phyloP scores from a whole-genome alignment of 2,797 vertebrate species.

The Danio kyathit region DNA sequence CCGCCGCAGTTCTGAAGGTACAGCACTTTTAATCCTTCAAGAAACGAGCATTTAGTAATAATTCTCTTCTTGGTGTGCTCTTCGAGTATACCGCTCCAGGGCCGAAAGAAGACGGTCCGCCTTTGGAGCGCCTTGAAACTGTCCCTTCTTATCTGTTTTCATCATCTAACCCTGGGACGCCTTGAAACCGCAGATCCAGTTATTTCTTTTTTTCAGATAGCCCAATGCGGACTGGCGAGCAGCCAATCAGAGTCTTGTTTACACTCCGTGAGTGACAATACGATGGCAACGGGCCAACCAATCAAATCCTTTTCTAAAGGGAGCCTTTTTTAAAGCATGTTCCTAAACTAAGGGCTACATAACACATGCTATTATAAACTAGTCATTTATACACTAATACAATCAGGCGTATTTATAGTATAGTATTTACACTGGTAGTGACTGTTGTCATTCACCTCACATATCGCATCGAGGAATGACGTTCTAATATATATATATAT shows the following conservation, averaged over 20 bases:
- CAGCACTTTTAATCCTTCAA: background rate
- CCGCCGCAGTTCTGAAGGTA: background rate
- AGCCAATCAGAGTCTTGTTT: slow-evolving; percentile 98
- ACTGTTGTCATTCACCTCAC: background rate
- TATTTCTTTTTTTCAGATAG: slow-evolving; percentile 94
- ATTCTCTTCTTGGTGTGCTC: slow-evolving; percentile 46
- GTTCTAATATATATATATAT: background rate
- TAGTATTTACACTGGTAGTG: background rate
- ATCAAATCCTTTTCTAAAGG: slow-evolving; percentile 65
- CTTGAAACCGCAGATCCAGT: slow-evolving; percentile 93
- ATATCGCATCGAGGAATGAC: no score
- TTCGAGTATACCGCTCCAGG: slow-evolving; percentile 80
- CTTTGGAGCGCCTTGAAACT: slow-evolving; percentile 88
- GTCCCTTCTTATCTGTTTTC: slow-evolving; percentile 90
- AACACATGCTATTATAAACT: background rate
- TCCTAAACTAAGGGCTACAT: background rate
- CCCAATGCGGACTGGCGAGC: slow-evolving; percentile 92
- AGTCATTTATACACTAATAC: no score
- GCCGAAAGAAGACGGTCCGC: slow-evolving; percentile 78
- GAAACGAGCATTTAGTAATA: slow-evolving; percentile 8
- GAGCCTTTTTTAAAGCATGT: slow-evolving; percentile 51
- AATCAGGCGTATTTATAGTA: background rate
- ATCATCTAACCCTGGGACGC: slow-evolving; percentile 86
- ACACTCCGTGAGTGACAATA: slow-evolving; percentile 93
- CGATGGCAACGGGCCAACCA: slow-evolving; percentile 86